Conservation (phyloP, 2,797 vertebrate genomes). For the Girardinus metallicus region DNA sequence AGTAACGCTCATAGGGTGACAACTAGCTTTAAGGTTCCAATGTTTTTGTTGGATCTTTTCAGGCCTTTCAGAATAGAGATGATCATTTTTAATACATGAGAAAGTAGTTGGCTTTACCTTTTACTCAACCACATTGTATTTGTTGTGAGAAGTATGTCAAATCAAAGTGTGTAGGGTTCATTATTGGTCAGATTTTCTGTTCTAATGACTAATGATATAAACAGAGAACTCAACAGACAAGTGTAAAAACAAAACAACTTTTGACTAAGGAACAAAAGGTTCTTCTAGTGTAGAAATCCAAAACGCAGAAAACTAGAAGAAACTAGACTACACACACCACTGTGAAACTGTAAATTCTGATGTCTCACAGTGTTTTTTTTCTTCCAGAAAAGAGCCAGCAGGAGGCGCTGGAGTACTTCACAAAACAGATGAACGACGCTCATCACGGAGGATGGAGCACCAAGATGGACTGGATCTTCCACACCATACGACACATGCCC, state of each 20-base stretch:
- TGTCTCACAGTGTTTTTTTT: background rate
- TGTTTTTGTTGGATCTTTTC: background rate
- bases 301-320: background rate
- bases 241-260: background rate
- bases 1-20: background rate
- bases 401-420: constrained; percentile 84
- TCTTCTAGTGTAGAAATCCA: background rate
- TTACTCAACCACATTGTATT: background rate
- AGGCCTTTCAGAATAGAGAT: background rate
- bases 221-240: background rate
- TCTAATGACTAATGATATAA: background rate
- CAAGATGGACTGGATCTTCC: constrained; percentile 88
- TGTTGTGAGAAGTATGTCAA: background rate
- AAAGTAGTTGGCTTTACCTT: background rate
- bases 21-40: background rate
- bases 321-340: background rate
- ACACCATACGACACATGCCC: constrained; percentile 84
- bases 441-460: constrained; percentile 86
- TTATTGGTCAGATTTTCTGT: background rate
- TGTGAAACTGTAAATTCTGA: background rate
- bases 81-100: background rate
- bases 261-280: background rate
- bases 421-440: constrained; percentile 86
- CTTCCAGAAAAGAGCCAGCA: constrained; percentile 80
- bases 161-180: background rate